Percentiles rank a stretch among this genome's conserved stretches.
Evolutionary conservation across 2,888 invertebrate species (phyloP).

Genomic region (Seira sanloemensis): DNA sequence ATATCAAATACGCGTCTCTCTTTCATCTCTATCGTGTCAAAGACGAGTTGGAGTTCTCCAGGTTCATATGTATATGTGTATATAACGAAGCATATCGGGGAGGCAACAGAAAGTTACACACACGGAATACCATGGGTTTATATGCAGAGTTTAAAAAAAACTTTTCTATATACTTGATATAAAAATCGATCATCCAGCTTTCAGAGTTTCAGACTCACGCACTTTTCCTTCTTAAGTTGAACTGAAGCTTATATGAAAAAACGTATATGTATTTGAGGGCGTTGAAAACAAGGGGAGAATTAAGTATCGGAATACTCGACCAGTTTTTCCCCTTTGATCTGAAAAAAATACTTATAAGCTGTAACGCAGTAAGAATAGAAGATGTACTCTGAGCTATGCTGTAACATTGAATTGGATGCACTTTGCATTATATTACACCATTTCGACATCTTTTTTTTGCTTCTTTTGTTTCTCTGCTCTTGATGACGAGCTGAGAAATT

Average conservation of each 20-base stretch:
- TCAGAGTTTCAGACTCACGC: slow-evolving; percentile 43
- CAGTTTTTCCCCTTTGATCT: slow-evolving; percentile 10
- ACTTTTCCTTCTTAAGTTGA: slow-evolving; percentile 48
- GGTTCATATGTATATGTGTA: not conserved
- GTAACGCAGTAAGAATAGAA: not conserved
- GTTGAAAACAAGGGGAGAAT: slow-evolving; percentile 6
- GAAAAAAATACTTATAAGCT: not conserved
- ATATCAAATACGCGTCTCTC: not conserved
- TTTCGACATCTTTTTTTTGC: not conserved
- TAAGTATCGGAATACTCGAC: not conserved
- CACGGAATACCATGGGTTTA: no score
- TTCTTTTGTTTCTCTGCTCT: not conserved
- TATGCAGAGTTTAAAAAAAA: not conserved
- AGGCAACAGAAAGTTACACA: not conserved
- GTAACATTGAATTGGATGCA: slow-evolving; percentile 45
- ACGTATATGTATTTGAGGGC: not conserved
- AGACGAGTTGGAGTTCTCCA: not conserved
- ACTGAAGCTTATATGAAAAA: not conserved
- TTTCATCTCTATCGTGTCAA: slow-evolving; percentile 8
- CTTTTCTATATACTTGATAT: slow-evolving; percentile 3
- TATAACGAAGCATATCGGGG: not conserved
- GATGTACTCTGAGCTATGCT: not conserved
- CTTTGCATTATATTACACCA: slow-evolving; percentile 35
- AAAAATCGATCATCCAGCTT: slow-evolving; percentile 10
- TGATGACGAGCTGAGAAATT: not conserved